A percentile compares a stretch with the other conserved stretches of the same genome.
phyloP scores from a whole-genome alignment of 2,113 vertebrate genomes.

The Ciconia maguari region DNA sequence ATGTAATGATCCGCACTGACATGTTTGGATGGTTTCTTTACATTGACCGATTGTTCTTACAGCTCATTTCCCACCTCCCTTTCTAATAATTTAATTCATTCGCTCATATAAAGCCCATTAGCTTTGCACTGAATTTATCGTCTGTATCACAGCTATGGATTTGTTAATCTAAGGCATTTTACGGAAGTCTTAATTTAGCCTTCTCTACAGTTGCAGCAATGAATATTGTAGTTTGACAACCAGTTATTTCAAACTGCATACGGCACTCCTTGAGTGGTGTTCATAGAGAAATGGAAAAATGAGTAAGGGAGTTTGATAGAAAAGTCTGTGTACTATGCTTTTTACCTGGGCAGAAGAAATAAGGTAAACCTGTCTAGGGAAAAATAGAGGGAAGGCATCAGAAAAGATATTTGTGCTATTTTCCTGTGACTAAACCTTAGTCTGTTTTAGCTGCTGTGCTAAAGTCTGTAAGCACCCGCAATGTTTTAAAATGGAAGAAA shows the following conservation, averaged over 20 bases:
- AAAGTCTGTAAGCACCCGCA: not conserved
- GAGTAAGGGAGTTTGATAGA: not conserved
- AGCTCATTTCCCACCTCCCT: not conserved
- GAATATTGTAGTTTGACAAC: slow-evolving; percentile 37
- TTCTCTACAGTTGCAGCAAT: slow-evolving; percentile 37
- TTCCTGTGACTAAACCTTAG: not conserved
- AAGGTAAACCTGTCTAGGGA: not conserved
- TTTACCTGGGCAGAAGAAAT: not conserved
- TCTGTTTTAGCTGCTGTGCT: not conserved
- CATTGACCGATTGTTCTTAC: not conserved
- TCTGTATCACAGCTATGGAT: not conserved
- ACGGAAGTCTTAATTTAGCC: slow-evolving; percentile 37
- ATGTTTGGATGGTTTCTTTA: not conserved
- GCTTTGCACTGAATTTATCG: not conserved
- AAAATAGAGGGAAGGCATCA: not conserved
- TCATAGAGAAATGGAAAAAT: not conserved
- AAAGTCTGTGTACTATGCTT: not conserved
- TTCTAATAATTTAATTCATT: slow-evolving; percentile 15
- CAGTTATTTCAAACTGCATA: slow-evolving; percentile 51
- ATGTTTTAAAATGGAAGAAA: not conserved
- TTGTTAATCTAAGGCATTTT: not conserved
- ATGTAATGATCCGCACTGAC: not conserved
- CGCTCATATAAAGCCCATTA: not conserved
- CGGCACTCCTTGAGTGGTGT: not conserved
- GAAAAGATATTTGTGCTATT: not conserved